Percentiles rank a stretch among this genome's conserved stretches.
Conservation (phyloP, 1,140 invertebrate species). For the Macrobrachium rosenbergii region DNA sequence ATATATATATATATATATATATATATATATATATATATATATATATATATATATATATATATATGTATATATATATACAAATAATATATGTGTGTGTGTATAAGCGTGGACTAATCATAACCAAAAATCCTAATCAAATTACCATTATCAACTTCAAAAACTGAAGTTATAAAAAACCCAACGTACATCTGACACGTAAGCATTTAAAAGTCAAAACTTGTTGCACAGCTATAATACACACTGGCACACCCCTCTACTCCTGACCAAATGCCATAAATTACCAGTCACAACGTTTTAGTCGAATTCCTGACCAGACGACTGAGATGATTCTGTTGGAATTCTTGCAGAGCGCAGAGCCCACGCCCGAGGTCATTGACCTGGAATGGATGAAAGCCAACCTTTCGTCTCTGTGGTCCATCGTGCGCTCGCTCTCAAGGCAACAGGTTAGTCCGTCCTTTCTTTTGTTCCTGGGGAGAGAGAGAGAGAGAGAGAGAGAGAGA, state of each 20-base stretch:
- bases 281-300: too few relatives aligned
- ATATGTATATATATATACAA: too few relatives aligned
- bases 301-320: too few relatives aligned
- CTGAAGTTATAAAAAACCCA: not conserved
- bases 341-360: not conserved
- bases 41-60: constrained; percentile 22
- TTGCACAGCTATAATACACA: too few relatives aligned
- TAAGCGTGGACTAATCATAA: not conserved
- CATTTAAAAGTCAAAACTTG: not conserved
- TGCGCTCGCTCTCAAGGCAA: constrained; percentile 26
- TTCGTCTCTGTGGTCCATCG: constrained; percentile 45
- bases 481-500: too few relatives aligned
- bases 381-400: constrained; percentile 48
- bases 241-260: too few relatives aligned
- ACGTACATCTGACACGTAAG: not conserved
- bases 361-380: constrained; percentile 32
- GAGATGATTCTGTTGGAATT: too few relatives aligned
- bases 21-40: constrained; percentile 20
- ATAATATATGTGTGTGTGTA: not conserved
- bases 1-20: too few relatives aligned
- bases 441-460: not conserved
- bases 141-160: not conserved
- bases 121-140: too few relatives aligned
- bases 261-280: too few relatives aligned
- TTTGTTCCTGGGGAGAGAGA: too few relatives aligned